Base-by-base conservation (phyloP, 37 sponge, comb jelly and placozoan genomes). In the Mnemiopsis leidyi region DNA sequence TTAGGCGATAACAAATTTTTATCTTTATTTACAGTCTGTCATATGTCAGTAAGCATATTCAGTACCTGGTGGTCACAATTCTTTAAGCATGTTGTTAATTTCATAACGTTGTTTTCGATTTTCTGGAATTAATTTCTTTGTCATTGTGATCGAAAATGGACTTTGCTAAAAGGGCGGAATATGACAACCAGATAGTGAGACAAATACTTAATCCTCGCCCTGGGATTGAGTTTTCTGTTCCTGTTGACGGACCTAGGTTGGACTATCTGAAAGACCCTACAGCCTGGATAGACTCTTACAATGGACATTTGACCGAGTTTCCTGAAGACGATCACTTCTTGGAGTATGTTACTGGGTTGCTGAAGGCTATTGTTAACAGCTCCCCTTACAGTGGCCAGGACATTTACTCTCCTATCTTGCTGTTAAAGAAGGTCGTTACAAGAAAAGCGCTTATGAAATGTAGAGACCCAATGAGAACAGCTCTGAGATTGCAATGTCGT, bases 391-490 rank as follows among this genome's bases (percentile, higher is more conserved):
- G 61, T 13, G 75, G 75, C 5, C 26, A 28, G n/a, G 75, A 71
- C 20, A 18, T 71, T 28, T 28, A 29, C 75, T 71, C 75, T 18
- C 75, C 75, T 7, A 71, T 71, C 5, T 25, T 29, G 2, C 30
- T 71, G n/a, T 25, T 71, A 25, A 18, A 71, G 3, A n/a, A 29
- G 25, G 30, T 71, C 20, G 30, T 71, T 2, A 71, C 75, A 71
- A 28, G 30, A 28, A 28, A 71, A 71, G 30, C 26, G 7, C 75
- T 71, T 5, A 29, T 28, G 30, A 13, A 71, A 28, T 5, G 75
- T n/a, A n/a, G 25, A n/a, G 75, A 71, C 75, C 75, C 75, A 13
- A 71, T 71, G 75, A n/a, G 75, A 25, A 71, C 75, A 23, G 75
- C 75, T 28, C 75, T 71, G 75, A 13, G 75, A 28, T 25, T 71